A percentile compares a stretch with the other conserved stretches of the same genome.
Evolutionary conservation across 2,888 invertebrate species (phyloP).

Genomic region (Callimorpha dominula): DNA sequence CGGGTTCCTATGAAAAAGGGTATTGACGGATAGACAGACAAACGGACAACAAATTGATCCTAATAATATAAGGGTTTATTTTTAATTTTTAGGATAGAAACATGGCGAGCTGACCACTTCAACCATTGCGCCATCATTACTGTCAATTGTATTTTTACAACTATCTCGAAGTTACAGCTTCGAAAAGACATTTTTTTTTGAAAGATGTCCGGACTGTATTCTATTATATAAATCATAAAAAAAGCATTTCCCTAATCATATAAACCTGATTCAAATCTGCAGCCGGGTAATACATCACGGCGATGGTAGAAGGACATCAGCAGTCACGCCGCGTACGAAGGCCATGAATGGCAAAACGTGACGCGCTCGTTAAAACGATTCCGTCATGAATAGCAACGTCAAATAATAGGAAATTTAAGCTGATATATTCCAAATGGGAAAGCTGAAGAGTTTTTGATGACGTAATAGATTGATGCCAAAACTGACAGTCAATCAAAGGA

Average conservation of each 20-base stretch:
- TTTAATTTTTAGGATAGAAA: no score
- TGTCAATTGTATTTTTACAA: not conserved
- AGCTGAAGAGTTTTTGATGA: conserved; percentile 10
- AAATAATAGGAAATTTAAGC: conserved; percentile 29
- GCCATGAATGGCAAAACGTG: conserved; percentile 62
- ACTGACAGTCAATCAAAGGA: conserved; percentile 5
- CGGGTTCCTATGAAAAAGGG: no score
- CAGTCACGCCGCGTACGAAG: conserved; percentile 57
- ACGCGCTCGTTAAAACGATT: conserved; percentile 50
- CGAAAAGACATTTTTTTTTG: not conserved
- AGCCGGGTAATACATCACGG: conserved; percentile 54
- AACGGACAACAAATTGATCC: no score
- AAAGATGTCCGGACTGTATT: not conserved
- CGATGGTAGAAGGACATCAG: conserved; percentile 45
- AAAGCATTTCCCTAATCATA: conserved; percentile 20
- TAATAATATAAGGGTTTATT: no score
- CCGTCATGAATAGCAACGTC: conserved; percentile 36
- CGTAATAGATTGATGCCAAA: not conserved
- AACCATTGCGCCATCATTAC: not conserved
- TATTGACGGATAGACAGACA: no score
- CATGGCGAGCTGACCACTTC: not conserved
- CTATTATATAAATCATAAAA: conserved; percentile 23
- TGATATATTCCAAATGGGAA: conserved; percentile 17
- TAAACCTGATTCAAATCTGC: conserved; percentile 18
- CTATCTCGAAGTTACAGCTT: not conserved